phyloP scores from a whole-genome alignment of 2,797 vertebrate species.

The Heterohyrax brucei region DNA sequence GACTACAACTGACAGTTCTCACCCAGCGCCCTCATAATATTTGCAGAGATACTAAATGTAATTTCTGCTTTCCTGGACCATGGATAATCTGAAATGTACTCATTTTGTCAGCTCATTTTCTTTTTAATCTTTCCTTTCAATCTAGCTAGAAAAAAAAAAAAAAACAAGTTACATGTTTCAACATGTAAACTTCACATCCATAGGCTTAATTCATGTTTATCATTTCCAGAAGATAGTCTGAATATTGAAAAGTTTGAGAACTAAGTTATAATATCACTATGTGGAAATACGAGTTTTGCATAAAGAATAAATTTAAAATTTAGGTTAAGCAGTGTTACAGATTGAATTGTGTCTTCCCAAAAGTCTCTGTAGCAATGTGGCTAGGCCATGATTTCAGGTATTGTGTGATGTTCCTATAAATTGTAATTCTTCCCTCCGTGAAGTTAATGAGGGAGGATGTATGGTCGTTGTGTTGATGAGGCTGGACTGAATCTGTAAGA shows the following conservation, averaged over 20 bases:
- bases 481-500: too few species aligned
- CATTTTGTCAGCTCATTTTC: background rate
- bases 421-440: too few species aligned
- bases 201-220: background rate
- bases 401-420: too few species aligned
- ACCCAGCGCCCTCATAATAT: background rate
- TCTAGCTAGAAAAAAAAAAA: constrained; percentile 35
- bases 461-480: too few species aligned
- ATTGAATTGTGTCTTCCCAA: too few species aligned
- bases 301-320: constrained; percentile 17
- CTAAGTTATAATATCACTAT: background rate
- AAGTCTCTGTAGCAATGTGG: too few species aligned
- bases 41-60: constrained; percentile 10
- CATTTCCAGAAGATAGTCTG: constrained; percentile 10
- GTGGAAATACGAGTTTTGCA: background rate
- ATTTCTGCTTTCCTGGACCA: constrained; percentile 8
- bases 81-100: background rate
- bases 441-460: too few species aligned
- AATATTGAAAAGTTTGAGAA: constrained; percentile 30
- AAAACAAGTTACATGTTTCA: background rate
- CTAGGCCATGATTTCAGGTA: too few species aligned
- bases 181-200: background rate
- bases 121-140: background rate
- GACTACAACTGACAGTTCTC: constrained; percentile 30
- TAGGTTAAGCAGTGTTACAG: background rate